phyloP scores from a whole-genome alignment of 2,113 vertebrate genomes.

The Passer montanus region DNA sequence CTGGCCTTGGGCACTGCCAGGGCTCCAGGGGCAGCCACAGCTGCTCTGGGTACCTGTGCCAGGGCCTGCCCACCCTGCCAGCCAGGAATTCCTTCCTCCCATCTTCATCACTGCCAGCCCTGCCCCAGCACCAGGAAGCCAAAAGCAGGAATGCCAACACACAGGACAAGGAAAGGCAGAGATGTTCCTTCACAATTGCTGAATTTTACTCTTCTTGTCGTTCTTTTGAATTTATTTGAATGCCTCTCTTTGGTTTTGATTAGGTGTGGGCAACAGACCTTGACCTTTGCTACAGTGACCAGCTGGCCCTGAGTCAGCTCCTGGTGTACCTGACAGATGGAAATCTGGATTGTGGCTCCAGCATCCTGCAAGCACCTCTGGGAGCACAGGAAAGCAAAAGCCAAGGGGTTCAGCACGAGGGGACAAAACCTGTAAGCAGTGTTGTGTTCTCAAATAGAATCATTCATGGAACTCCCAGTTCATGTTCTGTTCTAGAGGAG shows the following conservation, averaged over 20 bases:
- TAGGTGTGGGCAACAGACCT: constrained; percentile 92
- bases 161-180: neutral
- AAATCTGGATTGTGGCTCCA: constrained; percentile 75
- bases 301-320: constrained; percentile 89
- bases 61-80: neutral
- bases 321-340: constrained; percentile 83
- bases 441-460: neutral
- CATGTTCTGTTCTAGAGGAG: neutral
- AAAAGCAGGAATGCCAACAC: neutral
- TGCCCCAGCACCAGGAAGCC: neutral
- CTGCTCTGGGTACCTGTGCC: neutral
- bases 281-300: constrained; percentile 88
- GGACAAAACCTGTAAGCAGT: constrained; percentile 23
- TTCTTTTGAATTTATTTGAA: neutral
- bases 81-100: neutral
- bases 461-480: neutral
- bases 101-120: neutral
- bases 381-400: constrained; percentile 10
- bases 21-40: neutral
- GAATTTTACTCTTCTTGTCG: neutral
- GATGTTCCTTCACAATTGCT: neutral
- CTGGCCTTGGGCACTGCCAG: neutral
- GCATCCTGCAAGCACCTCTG: constrained; percentile 71
- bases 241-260: neutral
- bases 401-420: neutral